Evolutionary conservation across 2,797 vertebrate genomes (phyloP), one percentile per base, ranked within the genome.

Genomic region (Crax fasciolata): DNA sequence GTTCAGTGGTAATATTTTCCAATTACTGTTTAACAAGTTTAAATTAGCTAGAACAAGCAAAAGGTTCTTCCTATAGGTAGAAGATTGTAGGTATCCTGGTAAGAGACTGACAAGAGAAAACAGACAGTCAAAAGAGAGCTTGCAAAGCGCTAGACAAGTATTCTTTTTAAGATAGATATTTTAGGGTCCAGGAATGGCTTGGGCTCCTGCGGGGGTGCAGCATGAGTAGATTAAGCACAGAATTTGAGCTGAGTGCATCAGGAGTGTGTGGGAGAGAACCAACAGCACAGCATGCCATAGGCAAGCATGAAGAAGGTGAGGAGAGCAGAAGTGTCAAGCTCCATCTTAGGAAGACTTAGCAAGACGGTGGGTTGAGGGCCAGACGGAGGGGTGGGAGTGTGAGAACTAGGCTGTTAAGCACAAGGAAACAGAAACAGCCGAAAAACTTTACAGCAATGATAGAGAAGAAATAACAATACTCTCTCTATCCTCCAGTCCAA

Each of bases 161-260:
- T 23, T 90, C 67, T 81, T 80, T 77, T 90, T 49, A 88, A 83
- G 79, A 72, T 8, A 49, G 62, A 11, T 93, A 89, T 72, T 93
- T 91, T 77, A 85, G 57, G 82, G 81, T 84, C 35, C 51, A 92
- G 16, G 30, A 48, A 79, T 72, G 19, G 38, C 67, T 57, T 90
- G 62, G 82, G 41, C 27, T 95, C 72, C 72, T 80, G 65, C 74
- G 21, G 17, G 51, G 79, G 39, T 67, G 54, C 91, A 81, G 25
- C 32, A 63, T 46, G 68, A 74, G 57, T 17, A 89, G 61, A 83
- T 85, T 46, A 92, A 85, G 61, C n/a, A 70, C 1, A 32, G 12
- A 89, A 32, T 43, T 58, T 73, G 74, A 2, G 57, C n/a, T 75
- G 73, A 87, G 58, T 30, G 80, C 7, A 13, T 27, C 32, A 51